Evolutionary conservation across 2,888 invertebrate species (phyloP), one percentile per base, ranked within the genome.

Genomic region (Cosmia trapezina): DNA sequence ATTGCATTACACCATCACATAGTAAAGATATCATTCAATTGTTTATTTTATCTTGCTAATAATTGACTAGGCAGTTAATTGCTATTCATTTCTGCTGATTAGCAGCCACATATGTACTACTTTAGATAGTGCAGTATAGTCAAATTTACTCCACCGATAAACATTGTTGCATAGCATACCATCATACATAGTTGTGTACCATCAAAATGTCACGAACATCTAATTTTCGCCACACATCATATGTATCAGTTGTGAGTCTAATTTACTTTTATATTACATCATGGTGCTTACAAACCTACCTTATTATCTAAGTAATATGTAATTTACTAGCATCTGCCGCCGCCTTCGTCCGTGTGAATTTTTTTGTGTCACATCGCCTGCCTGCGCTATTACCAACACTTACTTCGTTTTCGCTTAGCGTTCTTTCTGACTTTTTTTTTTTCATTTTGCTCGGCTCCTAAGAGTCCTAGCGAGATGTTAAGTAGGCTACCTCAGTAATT

Each of bases 241-340:
- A 57, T 37, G 17, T 14, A n/a, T 12, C 11, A 6, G 12, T 78
- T 47, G 79, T 53, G 22, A 74, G 72, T 78, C 78, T 45, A 28
- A n/a, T 53, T 57, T 37, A 37, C 59, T 56, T n/a, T 41, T 1
- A 41, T 47, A 76, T 19, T 56, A 33, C 22, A 43, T 43, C 43
- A 56, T 8, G 12, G 47, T 56, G 28, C 8, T 41, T 49, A 22
- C n/a, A 61, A 22, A 37, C 54, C 4, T 37, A 53, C 19, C 12
- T n/a, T 47, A 19, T 19, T 43, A 33, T 41, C 12, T 22, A 9
- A 28, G 5, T n/a, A 8, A 19, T 51, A 9, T n/a, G 8, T 4
- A 49, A 19, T 3, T 49, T 8, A 49, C 2, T 49, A 49, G 19
- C 9, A 9, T 49, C 19, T 49, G 49, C 9, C 19, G 0, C 8